Evolutionary conservation across 2,113 vertebrate genomes (phyloP), one percentile per base, ranked within the genome.

Genomic region (Bufo bufo): DNA sequence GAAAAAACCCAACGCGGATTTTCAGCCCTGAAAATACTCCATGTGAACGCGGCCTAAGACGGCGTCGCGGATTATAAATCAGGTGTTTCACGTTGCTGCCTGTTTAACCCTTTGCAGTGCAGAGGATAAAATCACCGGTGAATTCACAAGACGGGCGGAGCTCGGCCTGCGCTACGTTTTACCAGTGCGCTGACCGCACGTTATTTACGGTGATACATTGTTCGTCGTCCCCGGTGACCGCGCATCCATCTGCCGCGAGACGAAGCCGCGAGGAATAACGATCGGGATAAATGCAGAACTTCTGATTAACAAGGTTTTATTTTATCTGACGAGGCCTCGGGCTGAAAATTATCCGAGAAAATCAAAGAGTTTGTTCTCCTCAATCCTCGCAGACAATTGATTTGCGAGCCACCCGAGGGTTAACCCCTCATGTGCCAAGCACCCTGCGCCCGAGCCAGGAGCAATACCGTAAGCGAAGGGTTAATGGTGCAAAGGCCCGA

Each of bases 271-370:
- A 20, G 72, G 72, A 80, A 17, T 59, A 23, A 58, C 54, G 77
- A 58, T 16, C 52, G 1, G 4, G 77, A 56, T 54, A 54, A 56
- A 56, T 6, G 50, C n/a, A 59, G n/a, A 58, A 80, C n/a, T 58
- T 50, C 80, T 65, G 81, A 83, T 83, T 83, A 83, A 52, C 61
- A 69, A 81, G 33, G 45, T 69, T 83, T 20, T 83, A 66, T 66
- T 14, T n/a, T 49, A 83, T 83, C 81, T 23, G 81, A 69, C 61
- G 63, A 66, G 6, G 47, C 61, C 61, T 12, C 45, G 2, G 61
- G 61, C 47, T 4, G 10, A 52, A 52, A 66, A 83, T 83, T 83
- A 83, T 20, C n/a, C 6, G 3, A 49, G 56, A 65, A 82, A 82
- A 65, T 82, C 45, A 83, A 83, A 66, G 10, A 13, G 59, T 66